Conservation (phyloP, 1,140 invertebrate genomes). For the Pogonus chalceus region DNA sequence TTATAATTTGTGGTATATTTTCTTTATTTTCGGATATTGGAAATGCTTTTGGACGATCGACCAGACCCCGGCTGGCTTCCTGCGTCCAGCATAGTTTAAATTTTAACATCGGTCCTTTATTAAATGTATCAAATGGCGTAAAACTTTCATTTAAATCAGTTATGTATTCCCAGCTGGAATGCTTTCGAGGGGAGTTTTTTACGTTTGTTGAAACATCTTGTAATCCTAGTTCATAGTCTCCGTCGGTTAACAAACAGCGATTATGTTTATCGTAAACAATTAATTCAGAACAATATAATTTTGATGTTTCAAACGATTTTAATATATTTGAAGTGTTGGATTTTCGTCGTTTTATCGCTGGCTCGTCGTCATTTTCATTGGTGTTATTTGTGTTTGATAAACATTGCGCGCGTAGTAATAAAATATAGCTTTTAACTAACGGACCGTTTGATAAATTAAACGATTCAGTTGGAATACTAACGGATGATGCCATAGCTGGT, state of each 20-base stretch:
- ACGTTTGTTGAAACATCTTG: constrained; percentile 55
- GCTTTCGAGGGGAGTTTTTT: constrained; percentile 51
- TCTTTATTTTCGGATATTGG: constrained; percentile 47
- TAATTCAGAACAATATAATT: constrained; percentile 73
- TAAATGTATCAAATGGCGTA: constrained; percentile 57
- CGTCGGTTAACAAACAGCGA: constrained; percentile 73
- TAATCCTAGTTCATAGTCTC: constrained; percentile 80
- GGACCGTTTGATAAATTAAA: constrained; percentile 74
- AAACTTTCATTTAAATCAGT: constrained; percentile 48
- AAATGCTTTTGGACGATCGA: constrained; percentile 53
- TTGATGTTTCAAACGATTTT: constrained; percentile 41
- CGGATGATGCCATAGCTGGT: constrained; percentile 58
- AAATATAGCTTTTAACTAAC: constrained; percentile 77
- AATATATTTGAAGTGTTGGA: constrained; percentile 28
- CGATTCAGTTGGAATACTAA: constrained; percentile 75
- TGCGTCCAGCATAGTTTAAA: constrained; percentile 74
- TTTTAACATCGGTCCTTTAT: constrained; percentile 67
- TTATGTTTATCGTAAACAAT: constrained; percentile 86
- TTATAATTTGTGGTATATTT: constrained; percentile 43
- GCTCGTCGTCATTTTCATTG: constrained; percentile 43
- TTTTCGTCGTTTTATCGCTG: constrained; percentile 50
- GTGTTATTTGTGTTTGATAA: constrained; percentile 37
- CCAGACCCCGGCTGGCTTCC: constrained; percentile 55
- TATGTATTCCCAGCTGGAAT: constrained; percentile 73
- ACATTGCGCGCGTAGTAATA: constrained; percentile 67